phyloP scores from a whole-genome alignment of 2,113 vertebrate genomes.

The Sceloporus tristichus region DNA sequence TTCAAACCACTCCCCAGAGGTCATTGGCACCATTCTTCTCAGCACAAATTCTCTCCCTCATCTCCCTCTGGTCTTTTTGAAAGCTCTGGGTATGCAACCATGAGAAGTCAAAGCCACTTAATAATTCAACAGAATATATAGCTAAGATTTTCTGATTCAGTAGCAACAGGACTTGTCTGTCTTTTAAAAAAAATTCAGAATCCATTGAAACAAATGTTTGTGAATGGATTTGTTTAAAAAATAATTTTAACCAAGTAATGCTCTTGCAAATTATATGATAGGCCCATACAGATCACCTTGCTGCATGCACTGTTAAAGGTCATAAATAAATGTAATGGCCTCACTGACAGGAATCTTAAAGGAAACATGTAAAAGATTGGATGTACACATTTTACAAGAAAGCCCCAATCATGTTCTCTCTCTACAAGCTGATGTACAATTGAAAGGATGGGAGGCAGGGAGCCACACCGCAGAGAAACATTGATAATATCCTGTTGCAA shows the following conservation, averaged over 20 bases:
- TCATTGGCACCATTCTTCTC: too few relatives aligned
- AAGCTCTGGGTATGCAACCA: neutral
- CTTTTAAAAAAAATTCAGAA: too few relatives aligned
- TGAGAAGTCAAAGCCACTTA: neutral
- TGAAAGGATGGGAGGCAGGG: slow-evolving; percentile 52
- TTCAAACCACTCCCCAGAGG: too few relatives aligned
- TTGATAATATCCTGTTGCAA: slow-evolving; percentile 79
- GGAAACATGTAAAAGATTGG: neutral
- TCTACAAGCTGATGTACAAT: slow-evolving; percentile 64
- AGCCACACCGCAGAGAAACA: slow-evolving; percentile 64
- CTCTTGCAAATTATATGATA: neutral
- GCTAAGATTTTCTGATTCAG: neutral
- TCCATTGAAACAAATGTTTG: too few relatives aligned
- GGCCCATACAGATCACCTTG: neutral
- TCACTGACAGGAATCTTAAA: neutral
- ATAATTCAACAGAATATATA: neutral
- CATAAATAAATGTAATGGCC: neutral
- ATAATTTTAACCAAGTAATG: neutral
- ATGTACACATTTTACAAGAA: slow-evolving; percentile 48
- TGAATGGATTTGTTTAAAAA: too few relatives aligned
- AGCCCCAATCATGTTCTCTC: slow-evolving; percentile 36
- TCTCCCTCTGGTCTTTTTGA: neutral
- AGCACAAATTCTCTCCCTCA: too few relatives aligned
- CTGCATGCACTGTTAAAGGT: neutral
- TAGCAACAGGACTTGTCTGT: neutral